Percentiles rank a stretch among this genome's conserved stretches.
These are phyloP conservation scores for Cryptoleucopteryx plumbea DNA, from an alignment of 2,113 vertebrate species.

Conservation along the genomic window DNA sequence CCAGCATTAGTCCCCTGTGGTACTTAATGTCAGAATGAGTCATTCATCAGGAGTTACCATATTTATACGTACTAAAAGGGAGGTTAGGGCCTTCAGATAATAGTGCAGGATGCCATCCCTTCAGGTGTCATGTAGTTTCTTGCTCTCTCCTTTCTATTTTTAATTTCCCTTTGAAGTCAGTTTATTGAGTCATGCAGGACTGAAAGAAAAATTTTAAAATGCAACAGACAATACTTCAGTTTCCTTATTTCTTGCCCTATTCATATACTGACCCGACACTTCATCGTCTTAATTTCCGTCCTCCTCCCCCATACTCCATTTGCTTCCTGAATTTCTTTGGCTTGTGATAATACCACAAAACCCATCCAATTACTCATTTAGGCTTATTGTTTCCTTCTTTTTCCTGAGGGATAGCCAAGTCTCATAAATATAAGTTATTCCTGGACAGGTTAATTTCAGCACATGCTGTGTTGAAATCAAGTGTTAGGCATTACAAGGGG, in stretches of 20 bases:
- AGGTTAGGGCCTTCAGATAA: not conserved
- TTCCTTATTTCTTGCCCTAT: not conserved
- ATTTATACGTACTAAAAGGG: not conserved
- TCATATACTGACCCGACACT: not conserved
- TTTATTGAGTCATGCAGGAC: not conserved
- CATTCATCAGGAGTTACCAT: not conserved
- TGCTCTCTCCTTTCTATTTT: not conserved
- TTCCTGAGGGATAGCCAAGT: not conserved
- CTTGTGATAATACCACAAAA: not conserved
- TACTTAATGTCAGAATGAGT: not conserved
- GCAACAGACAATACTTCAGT: not conserved
- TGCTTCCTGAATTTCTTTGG: not conserved
- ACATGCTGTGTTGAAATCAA: not conserved
- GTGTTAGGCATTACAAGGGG: not conserved
- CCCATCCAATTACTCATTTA: not conserved
- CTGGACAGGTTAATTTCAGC: not conserved
- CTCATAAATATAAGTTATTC: not conserved
- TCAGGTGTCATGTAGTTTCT: not conserved
- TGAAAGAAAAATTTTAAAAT: not conserved
- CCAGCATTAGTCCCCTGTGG: not conserved
- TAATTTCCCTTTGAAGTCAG: constrained; percentile 8
- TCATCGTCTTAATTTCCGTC: not conserved
- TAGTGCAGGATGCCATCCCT: not conserved
- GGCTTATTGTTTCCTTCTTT: not conserved
- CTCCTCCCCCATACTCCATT: not conserved